Base-by-base conservation (phyloP, 2,113 vertebrate genomes). In the Mystacornis crossleyi region DNA sequence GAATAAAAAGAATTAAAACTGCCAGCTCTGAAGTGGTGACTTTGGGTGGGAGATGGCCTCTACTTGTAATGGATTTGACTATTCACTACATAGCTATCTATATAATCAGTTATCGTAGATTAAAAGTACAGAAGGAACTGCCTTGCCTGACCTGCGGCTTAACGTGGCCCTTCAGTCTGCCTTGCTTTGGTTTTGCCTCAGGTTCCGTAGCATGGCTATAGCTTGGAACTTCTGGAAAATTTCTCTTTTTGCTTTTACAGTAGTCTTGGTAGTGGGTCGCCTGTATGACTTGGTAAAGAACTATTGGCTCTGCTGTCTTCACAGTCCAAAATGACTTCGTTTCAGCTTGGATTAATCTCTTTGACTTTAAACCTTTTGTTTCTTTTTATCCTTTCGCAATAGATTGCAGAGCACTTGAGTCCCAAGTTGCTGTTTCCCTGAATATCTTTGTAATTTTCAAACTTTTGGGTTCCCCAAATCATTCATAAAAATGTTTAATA, bases 401-500 rank as follows among this genome's bases (percentile, higher is more conserved):
- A 31, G 38, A 8, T 31, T 57, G 40, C 48, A 75, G 53, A 90
- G 50, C 42, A 17, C 24, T 87, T 72, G 36, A 93, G 6, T 85
- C 25, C n/a, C n/a, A 53, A 43, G 34, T 40, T 85, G 24, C 42
- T 80, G n/a, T 82, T 95, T 82, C 57, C 48, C 23, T 75, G 23
- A 73, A 28, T 89, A n/a, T 93, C 78, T 91, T 69, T 80, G 75
- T 83, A 9, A 48, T 93, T 64, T 89, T 45, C 60, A 78, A 82
- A 81, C 7, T 55, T 80, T 3, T 60, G 34, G 20, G 85, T 86
- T 74, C 60, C 64, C 55, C 18, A 72, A 2, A 66, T 85, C 62
- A 83, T 89, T 95, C 50, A 82, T 83, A 92, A 86, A 90, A 88
- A 62, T 47, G 34, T 50, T 92, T 62, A 70, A 34, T 36, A 94